Base-by-base conservation (phyloP, 1,140 invertebrate genomes). In the Eriosoma lanigerum region DNA sequence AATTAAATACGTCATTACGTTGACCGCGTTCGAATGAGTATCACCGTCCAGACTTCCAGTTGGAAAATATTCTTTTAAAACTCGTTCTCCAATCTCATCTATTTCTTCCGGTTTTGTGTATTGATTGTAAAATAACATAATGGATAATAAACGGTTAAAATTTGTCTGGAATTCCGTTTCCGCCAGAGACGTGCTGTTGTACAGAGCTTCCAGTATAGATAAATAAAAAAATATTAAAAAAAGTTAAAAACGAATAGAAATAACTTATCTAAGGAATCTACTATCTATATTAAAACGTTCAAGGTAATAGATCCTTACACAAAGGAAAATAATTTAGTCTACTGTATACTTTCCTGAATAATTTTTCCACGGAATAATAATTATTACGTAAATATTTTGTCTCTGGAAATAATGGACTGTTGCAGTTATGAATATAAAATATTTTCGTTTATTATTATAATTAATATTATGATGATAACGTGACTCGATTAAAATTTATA, bases 61-160 rank as follows among this genome's bases (percentile, higher is more conserved):
- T 29, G 56, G 62, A 52, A 50, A 70, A 48, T 64, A 80, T 21
- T 56, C 24, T 19, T 73, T 54, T 3, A 73, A 54, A 1, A 32
- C 50, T n/a, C 2, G 50, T 54, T 32, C 6, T 6, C 70, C 50
- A 19, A 73, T 73, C 13, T 73, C 50, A 12, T 73, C 48, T 13
- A 73, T 12, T 6, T 73, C 10, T 13, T 73, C 50, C 1, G 1
- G 26, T 21, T 5, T 73, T 1, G 50, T 21, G 1, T n/a, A 73
- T 0, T 54, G 26, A n/a, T 73, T 3, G 10, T 73, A 73, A 13
- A 17, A 13, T 21, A 73, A 10, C 17, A 54, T 21, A 13, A 73
- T 32, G 1, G 50, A 54, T 9, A 73, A 3, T 54, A 73, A n/a
- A 54, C 26, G 24, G 9, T 73, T 73, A 10, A 56, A 73, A 54